Conservation (phyloP, 2,113 vertebrate genomes). For the Nannobrachium achirus region DNA sequence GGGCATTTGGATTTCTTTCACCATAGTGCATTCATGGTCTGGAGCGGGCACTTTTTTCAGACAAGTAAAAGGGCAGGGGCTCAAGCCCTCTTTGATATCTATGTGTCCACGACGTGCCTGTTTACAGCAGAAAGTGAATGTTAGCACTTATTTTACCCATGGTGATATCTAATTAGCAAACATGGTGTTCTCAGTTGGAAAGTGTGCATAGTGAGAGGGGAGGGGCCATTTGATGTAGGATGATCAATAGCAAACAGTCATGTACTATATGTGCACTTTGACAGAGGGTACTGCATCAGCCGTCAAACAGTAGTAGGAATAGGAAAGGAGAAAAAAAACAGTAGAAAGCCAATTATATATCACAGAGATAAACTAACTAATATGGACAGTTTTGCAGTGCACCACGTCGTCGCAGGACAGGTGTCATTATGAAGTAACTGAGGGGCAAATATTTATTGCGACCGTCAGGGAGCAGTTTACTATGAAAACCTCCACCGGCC, state of each 20-base stretch:
- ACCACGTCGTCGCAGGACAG: conserved; percentile 56
- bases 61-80: too few relatives aligned
- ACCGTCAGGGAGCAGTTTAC: too few relatives aligned
- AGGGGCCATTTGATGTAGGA: conserved; percentile 26
- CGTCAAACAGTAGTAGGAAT: conserved; percentile 41
- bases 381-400: conserved; percentile 49
- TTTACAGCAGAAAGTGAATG: conserved; percentile 8
- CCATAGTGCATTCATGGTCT: too few relatives aligned
- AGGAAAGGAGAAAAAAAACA: conserved; percentile 52
- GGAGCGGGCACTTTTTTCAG: too few relatives aligned
- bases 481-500: too few relatives aligned
- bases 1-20: too few relatives aligned
- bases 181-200: too few relatives aligned
- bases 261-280: conserved; percentile 59
- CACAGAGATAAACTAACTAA: conserved; percentile 22
- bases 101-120: too few relatives aligned
- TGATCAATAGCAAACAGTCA: conserved; percentile 60
- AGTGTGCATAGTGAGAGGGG: conserved; percentile 16
- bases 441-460: too few relatives aligned
- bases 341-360: conserved; percentile 53
- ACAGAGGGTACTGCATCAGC: conserved; percentile 42
- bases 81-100: too few relatives aligned
- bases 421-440: too few relatives aligned
- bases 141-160: not conserved
- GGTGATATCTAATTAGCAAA: not conserved